Base-by-base conservation (phyloP, 2,888 invertebrate species). In the Noctua pronuba region DNA sequence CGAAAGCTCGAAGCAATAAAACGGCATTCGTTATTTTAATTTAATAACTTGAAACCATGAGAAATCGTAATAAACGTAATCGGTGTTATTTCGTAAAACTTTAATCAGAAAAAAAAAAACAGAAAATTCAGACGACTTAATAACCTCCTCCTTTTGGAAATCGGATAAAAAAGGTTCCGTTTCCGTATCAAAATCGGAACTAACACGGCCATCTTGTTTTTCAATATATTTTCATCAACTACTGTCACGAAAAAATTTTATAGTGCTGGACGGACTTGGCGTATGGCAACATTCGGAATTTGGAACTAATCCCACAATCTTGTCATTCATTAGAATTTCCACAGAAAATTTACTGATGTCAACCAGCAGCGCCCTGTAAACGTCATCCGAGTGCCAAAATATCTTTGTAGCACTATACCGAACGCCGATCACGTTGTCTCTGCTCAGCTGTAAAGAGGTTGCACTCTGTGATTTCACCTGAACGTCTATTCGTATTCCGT, bases 401-500 rank as follows among this genome's bases (percentile, higher is more conserved):
- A 64, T 38, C n/a, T 64, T 7, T 64, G 38, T 16, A n/a, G 31
- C 60, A 31, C 60, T 60, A 35, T 82, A 75, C 31, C 75, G 73
- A 88, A 86, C 79, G 44, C 83, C 64, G 71, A 83, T 85, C 84
- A 88, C 84, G 85, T 87, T 86, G 81, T 81, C 82, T 83, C 69
- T 72, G 65, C 72, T 75, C 68, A 67, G 31, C 52, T 58, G 78
- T 78, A 91, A 88, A 77, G 83, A 90, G 88, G 87, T 88, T 88
- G 85, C 82, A 80, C 73, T 83, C 80, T 41, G 68, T 86, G 91
- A 91, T 93, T 93, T 93, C 94, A 91, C 93, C 91, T 93, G 89
- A 89, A 86, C 90, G 89, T 89, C 91, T 89, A 91, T 91, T 91
- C 90, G 92, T 92, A 93, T 92, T 92, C 90, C 90, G 91, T 92